Evolutionary conservation across 2,797 vertebrate genomes (phyloP).

Genomic region (Lithobates pipiens): DNA sequence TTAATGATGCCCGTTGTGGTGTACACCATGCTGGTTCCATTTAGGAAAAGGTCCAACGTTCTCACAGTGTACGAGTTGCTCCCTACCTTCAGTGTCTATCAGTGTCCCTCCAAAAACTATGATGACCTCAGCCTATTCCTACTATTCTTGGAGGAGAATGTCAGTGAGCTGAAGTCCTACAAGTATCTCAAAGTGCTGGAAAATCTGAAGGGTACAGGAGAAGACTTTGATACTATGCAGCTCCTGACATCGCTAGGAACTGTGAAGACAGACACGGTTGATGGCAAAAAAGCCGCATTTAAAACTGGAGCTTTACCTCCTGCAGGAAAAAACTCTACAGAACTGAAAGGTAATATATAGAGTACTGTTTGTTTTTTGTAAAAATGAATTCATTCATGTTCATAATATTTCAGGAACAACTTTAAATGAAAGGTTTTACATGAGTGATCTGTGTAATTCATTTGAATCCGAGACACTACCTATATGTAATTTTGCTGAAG

Average conservation of each 20-base stretch:
- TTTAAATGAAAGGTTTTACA: no score
- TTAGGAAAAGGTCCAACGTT: conserved; percentile 76
- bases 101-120: conserved; percentile 79
- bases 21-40: conserved; percentile 83
- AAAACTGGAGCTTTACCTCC: conserved; percentile 51
- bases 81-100: conserved; percentile 86
- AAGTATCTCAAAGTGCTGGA: conserved; percentile 95
- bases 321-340: conserved; percentile 63
- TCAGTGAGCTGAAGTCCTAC: conserved; percentile 95
- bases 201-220: conserved; percentile 83
- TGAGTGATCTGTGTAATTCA: no score
- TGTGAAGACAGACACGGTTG: conserved; percentile 87
- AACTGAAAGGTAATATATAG: conserved; percentile 79
- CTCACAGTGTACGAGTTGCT: conserved; percentile 88
- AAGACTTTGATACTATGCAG: conserved; percentile 85
- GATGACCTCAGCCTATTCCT: conserved; percentile 90
- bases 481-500: no score
- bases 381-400: no score
- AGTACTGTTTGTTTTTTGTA: no score
- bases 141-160: conserved; percentile 92
- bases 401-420: no score
- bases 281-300: conserved; percentile 72
- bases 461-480: no score
- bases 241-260: conserved; percentile 85
- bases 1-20: conserved; percentile 83